phyloP scores from a whole-genome alignment of 2,113 vertebrate species.

The Phyllostomus hastatus region DNA sequence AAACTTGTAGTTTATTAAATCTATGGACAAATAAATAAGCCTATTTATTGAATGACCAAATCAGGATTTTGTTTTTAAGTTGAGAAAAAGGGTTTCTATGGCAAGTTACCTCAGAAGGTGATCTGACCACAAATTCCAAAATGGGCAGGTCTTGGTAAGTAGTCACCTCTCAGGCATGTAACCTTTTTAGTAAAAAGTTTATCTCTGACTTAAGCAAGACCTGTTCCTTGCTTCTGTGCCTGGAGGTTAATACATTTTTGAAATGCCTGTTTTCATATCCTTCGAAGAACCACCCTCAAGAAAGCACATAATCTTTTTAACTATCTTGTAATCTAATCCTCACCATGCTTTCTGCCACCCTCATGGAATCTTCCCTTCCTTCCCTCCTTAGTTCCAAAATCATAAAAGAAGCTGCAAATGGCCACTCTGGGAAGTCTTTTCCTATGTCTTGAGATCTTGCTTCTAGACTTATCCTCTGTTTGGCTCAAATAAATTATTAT shows the following conservation, averaged over 20 bases:
- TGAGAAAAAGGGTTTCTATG: neutral
- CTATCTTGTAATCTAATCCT: neutral
- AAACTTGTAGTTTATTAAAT: neutral
- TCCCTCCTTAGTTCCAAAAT: neutral
- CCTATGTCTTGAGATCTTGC: neutral
- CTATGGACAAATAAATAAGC: neutral
- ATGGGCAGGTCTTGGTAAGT: neutral
- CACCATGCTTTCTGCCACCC: neutral
- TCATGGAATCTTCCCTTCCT: neutral
- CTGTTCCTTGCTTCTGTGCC: neutral
- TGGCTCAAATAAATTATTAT: neutral
- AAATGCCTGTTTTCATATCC: neutral
- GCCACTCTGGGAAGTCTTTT: neutral
- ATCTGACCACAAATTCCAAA: neutral
- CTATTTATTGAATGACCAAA: neutral
- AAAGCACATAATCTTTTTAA: neutral
- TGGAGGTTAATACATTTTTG: neutral
- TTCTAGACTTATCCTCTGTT: neutral
- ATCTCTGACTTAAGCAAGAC: neutral
- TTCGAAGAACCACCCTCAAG: neutral
- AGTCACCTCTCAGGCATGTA: neutral
- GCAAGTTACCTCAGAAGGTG: neutral
- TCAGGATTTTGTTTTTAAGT: neutral
- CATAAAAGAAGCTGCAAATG: neutral
- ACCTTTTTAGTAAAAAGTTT: neutral